Conservation (phyloP, 2,888 invertebrate species). For the Rosalia funebris region DNA sequence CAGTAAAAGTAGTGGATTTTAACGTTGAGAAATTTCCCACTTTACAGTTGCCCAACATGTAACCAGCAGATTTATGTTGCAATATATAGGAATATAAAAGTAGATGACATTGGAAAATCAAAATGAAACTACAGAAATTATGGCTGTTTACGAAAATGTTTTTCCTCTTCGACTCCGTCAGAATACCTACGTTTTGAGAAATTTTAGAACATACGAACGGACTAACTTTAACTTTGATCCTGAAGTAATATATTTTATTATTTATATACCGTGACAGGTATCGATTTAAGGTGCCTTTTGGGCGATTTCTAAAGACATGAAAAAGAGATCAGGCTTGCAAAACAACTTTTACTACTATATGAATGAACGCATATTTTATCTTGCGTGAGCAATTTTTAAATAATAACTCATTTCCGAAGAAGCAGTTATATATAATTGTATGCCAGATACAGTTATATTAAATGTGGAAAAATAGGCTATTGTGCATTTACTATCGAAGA, state of each 20-base stretch:
- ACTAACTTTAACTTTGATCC: too few species aligned
- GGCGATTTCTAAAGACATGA: not conserved
- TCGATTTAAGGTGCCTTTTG: not conserved
- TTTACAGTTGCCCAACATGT: not conserved
- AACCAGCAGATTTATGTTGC: not conserved
- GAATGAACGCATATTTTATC: not conserved
- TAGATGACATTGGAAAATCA: slow-evolving; percentile 8
- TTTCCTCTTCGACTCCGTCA: too few species aligned
- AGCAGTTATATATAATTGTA: too few species aligned
- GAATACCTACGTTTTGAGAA: too few species aligned
- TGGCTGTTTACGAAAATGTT: too few species aligned
- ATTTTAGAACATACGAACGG: too few species aligned
- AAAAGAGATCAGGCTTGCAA: slow-evolving; percentile 1
- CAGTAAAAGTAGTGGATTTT: not conserved
- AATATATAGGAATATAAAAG: slow-evolving; percentile 3
- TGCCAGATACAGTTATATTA: too few species aligned
- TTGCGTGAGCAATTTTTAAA: slow-evolving; percentile 13
- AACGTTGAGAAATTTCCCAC: not conserved
- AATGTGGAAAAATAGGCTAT: too few species aligned
- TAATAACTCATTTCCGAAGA: not conserved
- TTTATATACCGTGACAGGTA: not conserved
- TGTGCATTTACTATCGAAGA: too few species aligned
- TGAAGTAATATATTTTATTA: not conserved
- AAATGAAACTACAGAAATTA: slow-evolving; percentile 1
- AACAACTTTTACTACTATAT: slow-evolving; percentile 15